These are phyloP conservation scores for Anastatus disparis DNA, from an alignment of 1,140 invertebrate species.

Conservation along the genomic window DNA sequence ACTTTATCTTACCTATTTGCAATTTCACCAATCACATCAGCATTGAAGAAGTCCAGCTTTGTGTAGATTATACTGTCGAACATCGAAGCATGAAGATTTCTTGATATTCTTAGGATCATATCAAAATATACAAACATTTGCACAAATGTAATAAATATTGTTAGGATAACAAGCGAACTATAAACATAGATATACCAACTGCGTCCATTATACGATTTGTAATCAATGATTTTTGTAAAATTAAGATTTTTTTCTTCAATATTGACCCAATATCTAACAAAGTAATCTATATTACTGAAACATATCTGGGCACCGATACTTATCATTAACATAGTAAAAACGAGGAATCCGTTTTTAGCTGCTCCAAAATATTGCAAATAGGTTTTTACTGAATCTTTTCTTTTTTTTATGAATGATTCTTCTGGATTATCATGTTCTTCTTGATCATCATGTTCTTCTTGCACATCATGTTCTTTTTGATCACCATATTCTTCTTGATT, in stretches of 20 bases:
- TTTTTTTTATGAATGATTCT: no score
- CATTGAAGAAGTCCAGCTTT: conserved; percentile 86
- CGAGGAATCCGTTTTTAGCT: conserved; percentile 64
- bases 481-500: conserved; percentile 58
- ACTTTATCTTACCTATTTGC: conserved; percentile 79
- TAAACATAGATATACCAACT: conserved; percentile 53
- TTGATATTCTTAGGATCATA: conserved; percentile 78
- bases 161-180: conserved; percentile 69
- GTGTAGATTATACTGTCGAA: conserved; percentile 80
- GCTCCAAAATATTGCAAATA: conserved; percentile 73
- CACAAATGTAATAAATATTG: conserved; percentile 70
- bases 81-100: conserved; percentile 82
- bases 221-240: neutral
- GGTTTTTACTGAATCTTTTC: conserved; percentile 68
- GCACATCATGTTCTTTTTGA: conserved; percentile 67
- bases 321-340: conserved; percentile 66
- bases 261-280: conserved; percentile 72
- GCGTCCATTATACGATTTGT: conserved; percentile 38
- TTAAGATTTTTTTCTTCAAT: conserved; percentile 40
- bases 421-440: no score
- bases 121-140: conserved; percentile 75
- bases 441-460: no score
- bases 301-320: conserved; percentile 69
- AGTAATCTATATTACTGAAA: conserved; percentile 73
- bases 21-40: conserved; percentile 80